A percentile compares a stretch with the other conserved stretches of the same genome.
phyloP scores from a whole-genome alignment of 2,888 invertebrate species.

The Bursaphelenchus okinawaensis region DNA sequence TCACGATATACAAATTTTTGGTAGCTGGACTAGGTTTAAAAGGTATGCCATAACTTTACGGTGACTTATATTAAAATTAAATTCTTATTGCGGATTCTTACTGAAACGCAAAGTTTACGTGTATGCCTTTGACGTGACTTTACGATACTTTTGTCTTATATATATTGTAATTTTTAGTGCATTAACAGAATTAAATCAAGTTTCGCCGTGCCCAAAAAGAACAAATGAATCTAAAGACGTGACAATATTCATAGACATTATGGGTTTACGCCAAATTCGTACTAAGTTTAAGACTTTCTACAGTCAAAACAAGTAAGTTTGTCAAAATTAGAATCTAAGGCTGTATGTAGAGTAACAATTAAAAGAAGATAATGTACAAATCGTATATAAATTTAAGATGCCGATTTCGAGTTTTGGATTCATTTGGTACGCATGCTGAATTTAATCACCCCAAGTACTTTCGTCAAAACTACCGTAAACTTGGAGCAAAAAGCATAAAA shows the following conservation, averaged over 20 bases:
- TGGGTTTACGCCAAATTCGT: slow-evolving; percentile 60
- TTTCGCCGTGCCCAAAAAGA: slow-evolving; percentile 15
- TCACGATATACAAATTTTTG: slow-evolving; percentile 60
- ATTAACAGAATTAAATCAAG: neutral
- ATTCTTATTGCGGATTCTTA: too few relatives aligned
- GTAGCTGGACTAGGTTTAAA: slow-evolving; percentile 53
- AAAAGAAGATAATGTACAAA: too few relatives aligned
- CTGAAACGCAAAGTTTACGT: too few relatives aligned
- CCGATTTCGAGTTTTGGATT: slow-evolving; percentile 60
- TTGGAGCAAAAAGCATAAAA: slow-evolving; percentile 43
- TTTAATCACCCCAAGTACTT: slow-evolving; percentile 59
- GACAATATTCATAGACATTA: slow-evolving; percentile 61
- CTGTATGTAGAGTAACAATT: neutral
- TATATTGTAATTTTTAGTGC: slow-evolving; percentile 10
- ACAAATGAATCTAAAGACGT: slow-evolving; percentile 43
- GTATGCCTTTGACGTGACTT: too few relatives aligned
- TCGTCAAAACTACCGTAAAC: slow-evolving; percentile 42
- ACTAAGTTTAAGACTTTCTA: slow-evolving; percentile 32
- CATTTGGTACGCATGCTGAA: slow-evolving; percentile 62
- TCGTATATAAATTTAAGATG: slow-evolving; percentile 54
- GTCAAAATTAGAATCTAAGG: neutral
- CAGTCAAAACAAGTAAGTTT: slow-evolving; percentile 11
- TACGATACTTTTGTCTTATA: too few relatives aligned
- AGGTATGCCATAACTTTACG: slow-evolving; percentile 33
- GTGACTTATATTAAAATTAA: too few relatives aligned